Evolutionary conservation across 2,888 invertebrate genomes (phyloP).

Genomic region (Platerodrilus igneus): DNA sequence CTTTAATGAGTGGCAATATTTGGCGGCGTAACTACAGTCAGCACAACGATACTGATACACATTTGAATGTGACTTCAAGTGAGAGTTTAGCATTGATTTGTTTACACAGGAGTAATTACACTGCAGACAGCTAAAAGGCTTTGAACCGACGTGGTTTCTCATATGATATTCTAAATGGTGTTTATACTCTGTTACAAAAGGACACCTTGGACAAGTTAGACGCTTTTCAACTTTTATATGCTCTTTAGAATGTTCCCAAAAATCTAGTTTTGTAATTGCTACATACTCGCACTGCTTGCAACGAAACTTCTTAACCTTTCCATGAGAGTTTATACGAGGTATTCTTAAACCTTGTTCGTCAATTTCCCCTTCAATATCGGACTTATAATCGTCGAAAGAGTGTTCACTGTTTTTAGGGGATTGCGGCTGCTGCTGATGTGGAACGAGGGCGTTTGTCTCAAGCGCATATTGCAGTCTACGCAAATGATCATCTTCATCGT

Average conservation of each 20-base stretch:
- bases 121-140: slow-evolving; percentile 90
- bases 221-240: slow-evolving; percentile 94
- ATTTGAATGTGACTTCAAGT: slow-evolving; percentile 91
- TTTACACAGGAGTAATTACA: slow-evolving; percentile 93
- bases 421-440: slow-evolving; percentile 20
- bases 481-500: slow-evolving; percentile 37
- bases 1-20: slow-evolving; percentile 97
- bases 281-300: slow-evolving; percentile 90
- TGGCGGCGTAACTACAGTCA: slow-evolving; percentile 93
- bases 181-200: slow-evolving; percentile 97
- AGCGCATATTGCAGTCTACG: slow-evolving; percentile 42
- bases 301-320: slow-evolving; percentile 82
- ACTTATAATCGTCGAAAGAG: slow-evolving; percentile 49
- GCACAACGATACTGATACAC: slow-evolving; percentile 90
- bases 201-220: slow-evolving; percentile 85
- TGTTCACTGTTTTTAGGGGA: slow-evolving; percentile 37
- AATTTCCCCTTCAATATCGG: slow-evolving; percentile 51
- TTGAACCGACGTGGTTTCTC: slow-evolving; percentile 89
- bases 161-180: slow-evolving; percentile 98
- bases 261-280: slow-evolving; percentile 82
- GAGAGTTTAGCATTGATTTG: slow-evolving; percentile 98
- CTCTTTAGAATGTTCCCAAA: slow-evolving; percentile 85
- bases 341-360: slow-evolving; percentile 58
- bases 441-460: slow-evolving; percentile 35
- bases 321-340: slow-evolving; percentile 69